phyloP scores from a whole-genome alignment of 2,113 vertebrate genomes.

The Pelodiscus sinensis region DNA sequence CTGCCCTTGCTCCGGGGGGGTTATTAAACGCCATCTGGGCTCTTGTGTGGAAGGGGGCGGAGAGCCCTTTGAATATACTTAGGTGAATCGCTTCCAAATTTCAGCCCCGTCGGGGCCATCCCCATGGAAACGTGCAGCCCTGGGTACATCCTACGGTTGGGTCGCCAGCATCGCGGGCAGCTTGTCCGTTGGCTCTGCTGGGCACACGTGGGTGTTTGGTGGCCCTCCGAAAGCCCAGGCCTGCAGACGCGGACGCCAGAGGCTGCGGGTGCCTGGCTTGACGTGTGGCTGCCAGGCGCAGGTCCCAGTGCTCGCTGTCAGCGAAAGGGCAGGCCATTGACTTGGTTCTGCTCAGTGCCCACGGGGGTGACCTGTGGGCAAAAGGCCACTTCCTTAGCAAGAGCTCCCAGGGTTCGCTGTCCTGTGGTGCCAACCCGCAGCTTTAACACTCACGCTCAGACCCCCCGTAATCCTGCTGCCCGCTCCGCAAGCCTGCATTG shows the following conservation, averaged over 20 bases:
- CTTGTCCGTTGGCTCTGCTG: rapidly evolving
- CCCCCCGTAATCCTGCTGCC: too few species aligned
- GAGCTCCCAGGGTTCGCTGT: rapidly evolving
- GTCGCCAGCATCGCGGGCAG: rapidly evolving
- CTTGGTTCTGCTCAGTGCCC: background rate
- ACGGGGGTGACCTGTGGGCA: background rate
- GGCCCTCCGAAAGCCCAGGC: background rate
- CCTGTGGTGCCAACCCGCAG: too few species aligned
- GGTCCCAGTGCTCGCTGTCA: rapidly evolving
- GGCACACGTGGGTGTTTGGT: rapidly evolving
- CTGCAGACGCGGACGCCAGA: background rate
- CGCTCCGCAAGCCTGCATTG: background rate
- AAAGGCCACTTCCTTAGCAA: background rate
- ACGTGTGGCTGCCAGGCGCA: rapidly evolving
- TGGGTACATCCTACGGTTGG: rapidly evolving
- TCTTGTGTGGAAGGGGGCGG: background rate
- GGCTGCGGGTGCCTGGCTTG: rapidly evolving
- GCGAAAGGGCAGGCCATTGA: background rate
- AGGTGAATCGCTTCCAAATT: background rate
- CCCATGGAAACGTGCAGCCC: rapidly evolving
- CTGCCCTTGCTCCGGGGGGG: too few species aligned
- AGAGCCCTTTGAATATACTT: background rate
- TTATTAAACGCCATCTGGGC: background rate
- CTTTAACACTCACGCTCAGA: too few species aligned
- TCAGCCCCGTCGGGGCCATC: background rate